Evolutionary conservation across 2,797 vertebrate species (phyloP).

Genomic region (Mareca strepera): DNA sequence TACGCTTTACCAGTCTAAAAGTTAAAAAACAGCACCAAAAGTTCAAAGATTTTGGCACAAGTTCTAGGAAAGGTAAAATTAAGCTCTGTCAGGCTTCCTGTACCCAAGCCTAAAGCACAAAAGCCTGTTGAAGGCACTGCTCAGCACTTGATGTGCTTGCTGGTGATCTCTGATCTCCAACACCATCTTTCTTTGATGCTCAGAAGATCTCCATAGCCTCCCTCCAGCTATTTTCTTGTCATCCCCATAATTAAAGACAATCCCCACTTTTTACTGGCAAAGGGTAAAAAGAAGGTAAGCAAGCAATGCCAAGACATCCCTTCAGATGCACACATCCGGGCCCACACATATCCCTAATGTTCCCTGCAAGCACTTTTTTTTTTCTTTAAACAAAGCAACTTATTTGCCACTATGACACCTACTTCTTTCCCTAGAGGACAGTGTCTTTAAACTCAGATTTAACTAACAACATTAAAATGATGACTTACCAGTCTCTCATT

Average conservation of each 20-base stretch:
- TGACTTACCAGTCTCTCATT: conserved; percentile 89
- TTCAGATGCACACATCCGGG: fast-evolving
- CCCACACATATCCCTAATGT: background rate
- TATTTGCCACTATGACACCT: background rate
- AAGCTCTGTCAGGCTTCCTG: background rate
- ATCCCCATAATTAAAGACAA: background rate
- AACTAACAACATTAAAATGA: conserved; percentile 34
- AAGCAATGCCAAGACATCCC: background rate
- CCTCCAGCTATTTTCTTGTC: background rate
- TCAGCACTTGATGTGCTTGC: background rate
- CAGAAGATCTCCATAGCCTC: fast-evolving
- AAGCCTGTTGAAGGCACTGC: background rate
- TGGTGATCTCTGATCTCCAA: background rate
- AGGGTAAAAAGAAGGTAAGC: background rate
- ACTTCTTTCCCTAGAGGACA: background rate
- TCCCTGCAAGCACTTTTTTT: background rate
- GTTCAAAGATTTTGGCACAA: background rate
- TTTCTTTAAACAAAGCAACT: background rate
- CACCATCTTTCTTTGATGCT: background rate
- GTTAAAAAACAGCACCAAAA: fast-evolving
- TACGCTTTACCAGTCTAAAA: background rate
- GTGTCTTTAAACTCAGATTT: background rate
- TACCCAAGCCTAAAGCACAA: background rate
- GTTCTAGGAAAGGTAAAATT: background rate
- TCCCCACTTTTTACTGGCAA: background rate